Base-by-base conservation (phyloP, 2,888 invertebrate species). In the Polymixis lichenea region DNA sequence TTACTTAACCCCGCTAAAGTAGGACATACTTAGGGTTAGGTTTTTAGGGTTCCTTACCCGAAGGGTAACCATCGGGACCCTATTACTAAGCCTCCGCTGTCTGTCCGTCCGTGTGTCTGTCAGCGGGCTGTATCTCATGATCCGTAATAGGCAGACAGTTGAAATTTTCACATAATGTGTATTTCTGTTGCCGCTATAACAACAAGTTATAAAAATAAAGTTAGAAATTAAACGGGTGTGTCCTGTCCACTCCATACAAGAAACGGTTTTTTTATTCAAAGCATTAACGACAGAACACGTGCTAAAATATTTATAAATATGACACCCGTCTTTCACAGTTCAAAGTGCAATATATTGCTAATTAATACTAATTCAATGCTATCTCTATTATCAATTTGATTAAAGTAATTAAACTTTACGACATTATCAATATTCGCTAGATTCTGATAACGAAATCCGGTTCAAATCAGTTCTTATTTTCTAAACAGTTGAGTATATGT, bases 331-430 rank as follows among this genome's bases (percentile, higher is more conserved):
- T 25, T 53, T 28, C 25, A 17, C 53, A 51, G 15, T 7, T 15
- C 3, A 13, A 38, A 53, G 25, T 77, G 43, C 28, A 71, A 46
- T 53, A 22, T 25, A 64, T 25, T 32, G 51, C 51, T 43, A 38
- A 66, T 55, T 19, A 38, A 46, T 22, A 43, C 55, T 61, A 32
- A 80, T 49, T 46, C 32, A 55, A 15, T 25, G 46, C 8, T 46
- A 79, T 72, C 32, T 13, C n/a, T 32, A 8, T 55, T 49, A 75
- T 75, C 49, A 56, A 55, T 66, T 32, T 75, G 60, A 75, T 80
- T 38, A 64, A 9, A 32, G 46, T 22, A 8, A 58, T 61, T 25
- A 53, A 22, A 53, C 2, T 53, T 53, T 19, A 38, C 22, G 3
- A 51, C 15, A 28, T 19, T 58, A 58, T 58, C 38, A 69, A 49